Evolutionary conservation across 2,888 invertebrate species (phyloP).

Genomic region (Lordiphosa fenestrarum): DNA sequence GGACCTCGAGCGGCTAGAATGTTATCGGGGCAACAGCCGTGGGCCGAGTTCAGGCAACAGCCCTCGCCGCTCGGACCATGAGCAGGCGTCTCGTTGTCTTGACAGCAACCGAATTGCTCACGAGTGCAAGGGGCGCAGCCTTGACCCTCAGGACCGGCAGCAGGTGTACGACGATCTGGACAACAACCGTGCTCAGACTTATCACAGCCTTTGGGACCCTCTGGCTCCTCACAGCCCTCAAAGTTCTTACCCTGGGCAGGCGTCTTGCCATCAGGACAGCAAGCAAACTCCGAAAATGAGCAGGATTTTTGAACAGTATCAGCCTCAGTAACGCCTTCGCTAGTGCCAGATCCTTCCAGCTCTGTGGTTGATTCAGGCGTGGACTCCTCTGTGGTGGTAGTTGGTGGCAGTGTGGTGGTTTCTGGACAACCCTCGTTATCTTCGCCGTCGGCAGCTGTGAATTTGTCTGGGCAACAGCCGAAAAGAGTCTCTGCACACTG

Average conservation of each 20-base stretch:
- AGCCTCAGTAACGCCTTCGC: slow-evolving; percentile 33
- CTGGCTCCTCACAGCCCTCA: slow-evolving; percentile 63
- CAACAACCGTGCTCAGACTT: slow-evolving; percentile 88
- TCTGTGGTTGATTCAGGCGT: slow-evolving; percentile 42
- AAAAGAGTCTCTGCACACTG: slow-evolving; percentile 89
- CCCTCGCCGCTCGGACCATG: slow-evolving; percentile 92
- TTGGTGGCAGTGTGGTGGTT: slow-evolving; percentile 81
- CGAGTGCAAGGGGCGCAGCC: slow-evolving; percentile 89
- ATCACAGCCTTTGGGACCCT: slow-evolving; percentile 80
- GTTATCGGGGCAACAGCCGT: slow-evolving; percentile 96
- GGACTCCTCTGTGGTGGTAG: slow-evolving; percentile 57
- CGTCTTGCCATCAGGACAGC: slow-evolving; percentile 86
- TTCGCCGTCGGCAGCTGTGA: slow-evolving; percentile 89
- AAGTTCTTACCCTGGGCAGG: slow-evolving; percentile 83
- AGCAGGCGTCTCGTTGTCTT: slow-evolving; percentile 90
- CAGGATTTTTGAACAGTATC: slow-evolving; percentile 77
- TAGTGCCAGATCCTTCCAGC: slow-evolving; percentile 56
- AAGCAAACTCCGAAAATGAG: slow-evolving; percentile 82
- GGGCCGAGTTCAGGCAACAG: slow-evolving; percentile 87
- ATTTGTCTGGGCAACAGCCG: slow-evolving; percentile 92
- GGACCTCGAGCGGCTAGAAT: slow-evolving; percentile 90
- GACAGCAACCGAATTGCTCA: slow-evolving; percentile 91
- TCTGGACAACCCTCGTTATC: slow-evolving; percentile 89
- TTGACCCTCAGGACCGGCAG: slow-evolving; percentile 85
- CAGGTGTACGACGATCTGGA: slow-evolving; percentile 84